Evolutionary conservation across 2,797 vertebrate genomes (phyloP).

Genomic region (Muscicapa striata): DNA sequence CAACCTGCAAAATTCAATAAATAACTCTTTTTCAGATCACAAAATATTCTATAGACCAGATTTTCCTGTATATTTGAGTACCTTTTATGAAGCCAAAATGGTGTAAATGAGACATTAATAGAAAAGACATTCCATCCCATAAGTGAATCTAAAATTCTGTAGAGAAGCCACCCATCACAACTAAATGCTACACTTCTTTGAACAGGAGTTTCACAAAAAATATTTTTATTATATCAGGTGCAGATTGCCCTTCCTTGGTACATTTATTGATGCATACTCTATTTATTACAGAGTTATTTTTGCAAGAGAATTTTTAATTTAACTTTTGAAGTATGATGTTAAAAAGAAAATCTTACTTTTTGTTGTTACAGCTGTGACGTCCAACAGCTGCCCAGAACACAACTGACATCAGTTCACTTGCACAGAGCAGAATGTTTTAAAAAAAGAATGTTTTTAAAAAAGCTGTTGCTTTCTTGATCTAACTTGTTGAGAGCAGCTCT

Average conservation of each 20-base stretch:
- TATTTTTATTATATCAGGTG: constrained; percentile 58
- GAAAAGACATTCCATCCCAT: neutral
- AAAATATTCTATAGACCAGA: neutral
- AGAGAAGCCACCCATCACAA: neutral
- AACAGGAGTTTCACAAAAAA: neutral
- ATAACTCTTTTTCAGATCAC: neutral
- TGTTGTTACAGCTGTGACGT: constrained; percentile 53
- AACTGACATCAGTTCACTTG: neutral
- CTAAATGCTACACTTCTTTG: neutral
- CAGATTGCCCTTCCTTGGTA: constrained; percentile 11
- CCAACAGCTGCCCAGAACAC: neutral
- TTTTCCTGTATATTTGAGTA: neutral
- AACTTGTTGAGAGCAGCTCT: neutral
- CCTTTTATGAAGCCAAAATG: neutral
- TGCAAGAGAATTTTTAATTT: constrained; percentile 53
- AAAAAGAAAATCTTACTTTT: constrained; percentile 39
- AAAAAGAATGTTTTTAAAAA: neutral
- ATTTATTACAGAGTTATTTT: constrained; percentile 51
- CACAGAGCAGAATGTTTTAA: neutral
- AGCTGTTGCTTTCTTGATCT: constrained; percentile 28
- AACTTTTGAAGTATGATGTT: constrained; percentile 43
- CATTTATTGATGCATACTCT: constrained; percentile 33
- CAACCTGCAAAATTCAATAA: neutral
- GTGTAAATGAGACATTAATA: neutral
- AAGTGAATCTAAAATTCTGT: neutral